phyloP scores from a whole-genome alignment of 2,113 vertebrate species.

The Leuciscus idus region DNA sequence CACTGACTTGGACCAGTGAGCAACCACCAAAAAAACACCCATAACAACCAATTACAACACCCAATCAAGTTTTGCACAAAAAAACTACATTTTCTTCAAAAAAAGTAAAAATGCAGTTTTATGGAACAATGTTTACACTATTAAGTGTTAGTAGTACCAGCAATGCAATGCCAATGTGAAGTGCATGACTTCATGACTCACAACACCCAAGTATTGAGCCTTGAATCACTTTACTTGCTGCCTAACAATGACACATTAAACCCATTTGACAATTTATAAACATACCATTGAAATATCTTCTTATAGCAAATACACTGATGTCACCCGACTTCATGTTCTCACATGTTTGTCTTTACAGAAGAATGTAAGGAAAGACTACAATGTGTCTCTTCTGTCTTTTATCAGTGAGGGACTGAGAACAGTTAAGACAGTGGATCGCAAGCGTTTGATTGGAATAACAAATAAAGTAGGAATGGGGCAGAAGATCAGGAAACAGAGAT shows the following conservation, averaged over 20 bases:
- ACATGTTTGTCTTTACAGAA: conserved; percentile 4
- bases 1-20: too few relatives aligned
- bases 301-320: background rate
- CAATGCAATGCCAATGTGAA: background rate
- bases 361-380: background rate
- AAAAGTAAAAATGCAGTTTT: background rate
- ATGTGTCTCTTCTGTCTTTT: background rate
- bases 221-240: background rate
- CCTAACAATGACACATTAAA: background rate
- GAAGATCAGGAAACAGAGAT: conserved; percentile 14
- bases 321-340: conserved; percentile 10
- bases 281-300: background rate
- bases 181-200: background rate
- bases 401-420: background rate
- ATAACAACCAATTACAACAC: too few relatives aligned
- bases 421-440: background rate
- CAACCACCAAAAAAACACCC: too few relatives aligned
- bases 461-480: conserved; percentile 3
- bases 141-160: background rate
- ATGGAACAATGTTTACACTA: background rate
- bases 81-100: background rate
- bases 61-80: background rate
- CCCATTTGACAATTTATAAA: background rate
- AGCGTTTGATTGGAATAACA: background rate
- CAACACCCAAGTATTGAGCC: background rate